phyloP scores from a whole-genome alignment of 2,797 vertebrate species.

The Poeciliopsis turneri region DNA sequence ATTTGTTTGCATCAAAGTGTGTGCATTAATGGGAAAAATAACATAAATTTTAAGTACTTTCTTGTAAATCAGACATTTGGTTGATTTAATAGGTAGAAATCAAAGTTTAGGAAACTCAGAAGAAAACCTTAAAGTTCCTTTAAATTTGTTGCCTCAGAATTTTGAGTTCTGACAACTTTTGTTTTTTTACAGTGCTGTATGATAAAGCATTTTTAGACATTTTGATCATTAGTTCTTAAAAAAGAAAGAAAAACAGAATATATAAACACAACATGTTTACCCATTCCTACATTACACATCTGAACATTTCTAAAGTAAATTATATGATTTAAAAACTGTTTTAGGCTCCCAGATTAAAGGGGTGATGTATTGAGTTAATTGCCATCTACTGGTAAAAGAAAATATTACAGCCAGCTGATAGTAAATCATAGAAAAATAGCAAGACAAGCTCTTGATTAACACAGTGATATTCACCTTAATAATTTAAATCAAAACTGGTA shows the following conservation, averaged over 20 bases:
- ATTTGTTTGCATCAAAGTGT: no score
- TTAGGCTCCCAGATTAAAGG: slow-evolving; percentile 17
- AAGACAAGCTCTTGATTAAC: neutral
- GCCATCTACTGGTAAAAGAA: slow-evolving; percentile 6
- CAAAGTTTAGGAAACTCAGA: no score
- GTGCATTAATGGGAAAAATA: no score
- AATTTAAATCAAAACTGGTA: neutral
- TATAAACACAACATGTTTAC: neutral
- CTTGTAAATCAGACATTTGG: no score
- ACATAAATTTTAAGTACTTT: no score
- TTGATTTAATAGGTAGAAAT: no score
- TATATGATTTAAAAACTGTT: slow-evolving; percentile 1
- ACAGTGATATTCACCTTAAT: neutral
- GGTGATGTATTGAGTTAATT: neutral
- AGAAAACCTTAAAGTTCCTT: no score
- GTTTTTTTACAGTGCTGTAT: no score
- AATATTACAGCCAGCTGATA: neutral
- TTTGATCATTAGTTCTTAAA: no score
- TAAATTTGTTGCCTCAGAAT: no score
- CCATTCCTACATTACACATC: neutral
- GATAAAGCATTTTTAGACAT: no score
- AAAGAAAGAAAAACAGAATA: neutral
- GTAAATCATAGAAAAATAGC: neutral
- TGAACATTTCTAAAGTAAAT: neutral
- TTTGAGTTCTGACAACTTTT: no score